Base-by-base conservation (phyloP, 1,140 invertebrate species). In the Gryon sp. region DNA sequence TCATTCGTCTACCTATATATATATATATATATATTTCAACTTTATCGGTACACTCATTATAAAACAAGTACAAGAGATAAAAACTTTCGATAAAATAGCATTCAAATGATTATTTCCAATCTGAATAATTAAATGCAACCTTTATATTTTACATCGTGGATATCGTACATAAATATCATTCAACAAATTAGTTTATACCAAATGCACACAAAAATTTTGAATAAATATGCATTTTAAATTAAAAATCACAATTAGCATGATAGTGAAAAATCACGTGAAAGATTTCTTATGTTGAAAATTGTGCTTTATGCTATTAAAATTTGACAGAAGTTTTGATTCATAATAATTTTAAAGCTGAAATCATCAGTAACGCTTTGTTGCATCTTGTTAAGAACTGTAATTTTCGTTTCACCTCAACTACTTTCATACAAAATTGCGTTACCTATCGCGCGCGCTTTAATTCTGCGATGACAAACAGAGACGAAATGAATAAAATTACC, bases 331-430 rank as follows among this genome's bases (percentile, higher is more conserved):
- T n/a, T n/a, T n/a, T n/a, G n/a, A n/a, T n/a, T n/a, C n/a, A 7
- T 43, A 40, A 40, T 34, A 15, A 34, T 45, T 36, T 4, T 30
- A 36, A 60, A 45, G 36, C 52, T 50, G 34, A 52, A 38, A 18
- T 14, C 18, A 63, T 63, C 60, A 16, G 50, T 63, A 40, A 63
- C 60, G 60, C 45, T 48, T 52, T 52, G 60, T 63, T 41, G n/a
- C 36, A 12, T 18, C 38, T 32, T 15, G 48, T 53, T 45, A 24
- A 16, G 36, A 16, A n/a, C 19, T 32, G 45, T 52, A 41, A 63
- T 63, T 65, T 52, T 65, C 60, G 45, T 65, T 65, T 53, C 38
- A 65, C 19, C 46, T 32, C 19, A 9, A 53, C 46, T 65, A 53
- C 30, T 65, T 65, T 53, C 38, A 12, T 19, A 28, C 46, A 22